phyloP scores from a whole-genome alignment of 2,113 vertebrate species.

The Lontra canadensis region DNA sequence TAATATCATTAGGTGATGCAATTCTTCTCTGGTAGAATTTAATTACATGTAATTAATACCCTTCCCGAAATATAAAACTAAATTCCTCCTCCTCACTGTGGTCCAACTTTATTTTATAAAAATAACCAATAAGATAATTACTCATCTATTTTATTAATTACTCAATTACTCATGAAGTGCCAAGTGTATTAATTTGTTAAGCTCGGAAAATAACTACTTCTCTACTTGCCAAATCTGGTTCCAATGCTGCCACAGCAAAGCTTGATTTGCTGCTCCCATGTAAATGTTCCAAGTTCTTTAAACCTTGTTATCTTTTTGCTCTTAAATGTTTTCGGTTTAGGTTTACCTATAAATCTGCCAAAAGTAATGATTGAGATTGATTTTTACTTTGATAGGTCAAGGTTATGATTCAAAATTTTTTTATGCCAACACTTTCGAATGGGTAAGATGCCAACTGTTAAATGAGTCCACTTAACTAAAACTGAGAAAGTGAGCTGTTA shows the following conservation, averaged over 20 bases:
- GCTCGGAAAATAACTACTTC: background rate
- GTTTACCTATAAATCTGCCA: constrained; percentile 15
- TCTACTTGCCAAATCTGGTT: background rate
- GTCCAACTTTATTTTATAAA: constrained; percentile 12
- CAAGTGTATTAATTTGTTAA: constrained; percentile 16
- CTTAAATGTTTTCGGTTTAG: constrained; percentile 30
- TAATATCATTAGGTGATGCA: background rate
- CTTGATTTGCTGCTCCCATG: background rate
- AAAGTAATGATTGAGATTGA: background rate
- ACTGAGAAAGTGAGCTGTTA: constrained; percentile 1
- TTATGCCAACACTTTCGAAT: background rate
- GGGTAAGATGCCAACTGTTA: background rate
- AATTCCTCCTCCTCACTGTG: background rate
- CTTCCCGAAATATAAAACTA: constrained; percentile 25
- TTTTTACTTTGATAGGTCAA: constrained; percentile 30
- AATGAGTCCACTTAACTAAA: constrained; percentile 38
- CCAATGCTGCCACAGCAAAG: background rate
- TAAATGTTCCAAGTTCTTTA: background rate
- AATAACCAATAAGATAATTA: background rate
- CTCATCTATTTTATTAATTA: constrained; percentile 38
- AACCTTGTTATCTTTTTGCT: background rate
- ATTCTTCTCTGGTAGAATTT: constrained; percentile 8
- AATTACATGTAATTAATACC: background rate
- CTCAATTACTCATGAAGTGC: background rate
- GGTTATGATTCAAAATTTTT: constrained; percentile 36